Conservation (phyloP, 2,797 vertebrate genomes). For the Semaprochilodus insignis region DNA sequence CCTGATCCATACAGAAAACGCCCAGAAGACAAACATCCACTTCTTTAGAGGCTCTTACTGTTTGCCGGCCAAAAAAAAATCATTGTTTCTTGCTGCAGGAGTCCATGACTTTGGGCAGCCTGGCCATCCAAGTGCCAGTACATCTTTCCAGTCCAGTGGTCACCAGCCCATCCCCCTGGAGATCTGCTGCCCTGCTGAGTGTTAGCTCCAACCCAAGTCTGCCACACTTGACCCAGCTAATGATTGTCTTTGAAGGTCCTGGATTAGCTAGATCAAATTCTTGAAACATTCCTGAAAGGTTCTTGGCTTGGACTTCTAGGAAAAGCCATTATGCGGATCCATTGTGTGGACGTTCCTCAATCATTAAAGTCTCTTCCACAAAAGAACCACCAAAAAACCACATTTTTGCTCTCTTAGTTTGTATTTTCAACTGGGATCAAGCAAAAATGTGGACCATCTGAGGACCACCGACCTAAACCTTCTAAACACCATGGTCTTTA, state of each 20-base stretch:
- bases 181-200: neutral
- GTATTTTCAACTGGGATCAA: no score
- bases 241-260: neutral
- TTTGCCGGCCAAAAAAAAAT: slow-evolving; percentile 5
- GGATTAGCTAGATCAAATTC: neutral
- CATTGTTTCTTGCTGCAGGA: neutral
- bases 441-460: no score
- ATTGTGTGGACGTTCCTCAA: neutral
- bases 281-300: neutral
- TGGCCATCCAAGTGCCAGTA: slow-evolving; percentile 20
- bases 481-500: neutral
- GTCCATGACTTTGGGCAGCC: slow-evolving; percentile 27
- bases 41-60: neutral
- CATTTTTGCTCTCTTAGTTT: no score
- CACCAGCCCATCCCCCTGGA: neutral
- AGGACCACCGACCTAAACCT: no score
- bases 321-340: no score
- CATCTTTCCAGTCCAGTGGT: slow-evolving; percentile 11
- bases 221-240: neutral
- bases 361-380: neutral
- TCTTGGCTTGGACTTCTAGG: neutral
- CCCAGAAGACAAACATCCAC: neutral
- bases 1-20: neutral
- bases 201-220: neutral
- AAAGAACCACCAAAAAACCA: neutral